A percentile compares a stretch with the other conserved stretches of the same genome.
These are phyloP conservation scores for Melanophora roralis DNA, from an alignment of 2,888 invertebrate species.

Conservation along the genomic window DNA sequence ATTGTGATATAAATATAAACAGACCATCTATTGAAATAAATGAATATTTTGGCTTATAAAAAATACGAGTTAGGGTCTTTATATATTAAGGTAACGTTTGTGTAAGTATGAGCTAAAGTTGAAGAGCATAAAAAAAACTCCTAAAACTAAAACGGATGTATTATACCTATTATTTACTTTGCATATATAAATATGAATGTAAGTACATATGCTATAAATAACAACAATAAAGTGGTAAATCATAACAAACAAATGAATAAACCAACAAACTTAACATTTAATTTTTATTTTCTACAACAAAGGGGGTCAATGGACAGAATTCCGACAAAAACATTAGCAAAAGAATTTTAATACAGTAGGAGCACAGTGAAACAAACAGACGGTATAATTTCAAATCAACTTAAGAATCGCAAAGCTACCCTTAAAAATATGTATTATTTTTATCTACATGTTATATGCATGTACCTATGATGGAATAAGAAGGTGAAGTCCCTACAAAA, in stretches of 20 bases:
- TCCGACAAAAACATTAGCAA: constrained; percentile 9
- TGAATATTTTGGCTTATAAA: too few relatives aligned
- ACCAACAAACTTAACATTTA: not conserved
- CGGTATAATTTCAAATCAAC: too few relatives aligned
- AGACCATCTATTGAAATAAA: too few relatives aligned
- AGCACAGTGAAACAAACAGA: not conserved
- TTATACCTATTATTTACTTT: not conserved
- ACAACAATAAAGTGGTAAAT: constrained; percentile 29
- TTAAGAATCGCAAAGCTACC: too few relatives aligned
- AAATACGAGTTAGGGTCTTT: too few relatives aligned
- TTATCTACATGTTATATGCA: too few relatives aligned
- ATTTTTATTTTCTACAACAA: constrained; percentile 31
- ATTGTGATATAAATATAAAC: too few relatives aligned
- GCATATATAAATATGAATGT: too few relatives aligned
- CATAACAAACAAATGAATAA: not conserved
- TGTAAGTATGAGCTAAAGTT: constrained; percentile 35
- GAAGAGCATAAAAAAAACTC: constrained; percentile 9
- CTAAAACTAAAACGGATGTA: constrained; percentile 53
- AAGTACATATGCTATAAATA: not conserved
- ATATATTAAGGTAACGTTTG: too few relatives aligned
- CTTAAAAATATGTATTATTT: too few relatives aligned
- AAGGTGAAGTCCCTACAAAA: too few relatives aligned
- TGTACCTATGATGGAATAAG: too few relatives aligned
- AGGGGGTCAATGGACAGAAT: constrained; percentile 55
- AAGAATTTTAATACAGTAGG: not conserved